Conservation (phyloP, 2,888 invertebrate genomes). For the Plebejus anna region DNA sequence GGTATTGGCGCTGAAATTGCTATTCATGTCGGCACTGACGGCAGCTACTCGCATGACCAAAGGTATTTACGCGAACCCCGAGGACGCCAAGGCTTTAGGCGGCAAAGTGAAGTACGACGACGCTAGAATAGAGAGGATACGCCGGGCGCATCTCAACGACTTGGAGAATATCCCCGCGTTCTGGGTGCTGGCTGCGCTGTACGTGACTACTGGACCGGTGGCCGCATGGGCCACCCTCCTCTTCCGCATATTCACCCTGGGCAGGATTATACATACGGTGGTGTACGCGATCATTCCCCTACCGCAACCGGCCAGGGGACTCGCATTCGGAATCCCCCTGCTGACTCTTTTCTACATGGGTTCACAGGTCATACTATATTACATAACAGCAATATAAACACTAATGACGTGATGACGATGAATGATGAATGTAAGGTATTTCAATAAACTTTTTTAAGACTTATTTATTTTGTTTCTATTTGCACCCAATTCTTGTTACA, state of each 20-base stretch:
- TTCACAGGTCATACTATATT: constrained; percentile 48
- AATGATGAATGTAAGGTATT: background rate
- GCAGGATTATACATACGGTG: constrained; percentile 80
- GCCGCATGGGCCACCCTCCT: constrained; percentile 38
- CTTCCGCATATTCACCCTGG: constrained; percentile 63
- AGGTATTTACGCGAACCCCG: constrained; percentile 59
- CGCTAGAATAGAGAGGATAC: constrained; percentile 56
- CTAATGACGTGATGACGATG: constrained; percentile 43
- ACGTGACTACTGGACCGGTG: constrained; percentile 72
- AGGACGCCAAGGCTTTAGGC: constrained; percentile 51
- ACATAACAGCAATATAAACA: constrained; percentile 38
- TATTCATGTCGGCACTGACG: constrained; percentile 51
- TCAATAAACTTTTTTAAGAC: background rate
- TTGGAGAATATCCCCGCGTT: constrained; percentile 86
- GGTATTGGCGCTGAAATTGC: constrained; percentile 58
- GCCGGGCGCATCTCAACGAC: constrained; percentile 84
- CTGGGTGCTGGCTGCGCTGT: constrained; percentile 79
- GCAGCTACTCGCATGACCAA: constrained; percentile 47
- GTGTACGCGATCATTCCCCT: constrained; percentile 82
- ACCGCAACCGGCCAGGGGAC: constrained; percentile 75
- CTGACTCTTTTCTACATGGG: constrained; percentile 52
- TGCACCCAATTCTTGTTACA: background rate
- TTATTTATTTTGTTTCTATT: background rate
- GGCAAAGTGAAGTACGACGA: constrained; percentile 63
- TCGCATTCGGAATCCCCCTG: constrained; percentile 53